A percentile compares a stretch with the other conserved stretches of the same genome.
Evolutionary conservation across 1,140 invertebrate species (phyloP).

Genomic region (Conus betulinus): DNA sequence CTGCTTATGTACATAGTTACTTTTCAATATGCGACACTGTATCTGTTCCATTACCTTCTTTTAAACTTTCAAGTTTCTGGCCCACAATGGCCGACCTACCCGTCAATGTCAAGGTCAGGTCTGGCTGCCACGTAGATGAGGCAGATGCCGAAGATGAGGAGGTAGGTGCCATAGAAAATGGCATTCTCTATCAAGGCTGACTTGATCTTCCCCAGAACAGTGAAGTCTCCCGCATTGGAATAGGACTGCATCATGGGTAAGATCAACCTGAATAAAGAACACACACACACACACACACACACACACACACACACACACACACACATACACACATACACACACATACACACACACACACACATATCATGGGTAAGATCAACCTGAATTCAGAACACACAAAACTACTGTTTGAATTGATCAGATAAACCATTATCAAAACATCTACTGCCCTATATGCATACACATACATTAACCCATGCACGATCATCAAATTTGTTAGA

Average conservation of each 20-base stretch:
- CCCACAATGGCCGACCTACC: constrained; percentile 80
- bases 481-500: too few relatives aligned
- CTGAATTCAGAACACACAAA: not conserved
- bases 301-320: constrained; percentile 15
- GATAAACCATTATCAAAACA: too few relatives aligned
- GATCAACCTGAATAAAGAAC: constrained; percentile 83
- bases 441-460: too few relatives aligned
- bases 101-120: constrained; percentile 91
- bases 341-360: constrained; percentile 2
- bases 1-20: too few relatives aligned
- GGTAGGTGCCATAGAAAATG: constrained; percentile 98
- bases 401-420: too few relatives aligned
- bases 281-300: not conserved
- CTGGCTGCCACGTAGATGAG: constrained; percentile 96
- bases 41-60: too few relatives aligned
- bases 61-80: too few relatives aligned
- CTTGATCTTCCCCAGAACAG: constrained; percentile 94
- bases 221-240: constrained; percentile 98
- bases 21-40: too few relatives aligned
- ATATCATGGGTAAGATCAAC: not conserved
- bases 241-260: constrained; percentile 99
- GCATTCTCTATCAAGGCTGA: constrained; percentile 97
- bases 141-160: constrained; percentile 95
- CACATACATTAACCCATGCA: too few relatives aligned
- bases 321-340: not conserved